Evolutionary conservation across 1,140 invertebrate genomes (phyloP).

Genomic region (Macrocentrus cingulum): DNA sequence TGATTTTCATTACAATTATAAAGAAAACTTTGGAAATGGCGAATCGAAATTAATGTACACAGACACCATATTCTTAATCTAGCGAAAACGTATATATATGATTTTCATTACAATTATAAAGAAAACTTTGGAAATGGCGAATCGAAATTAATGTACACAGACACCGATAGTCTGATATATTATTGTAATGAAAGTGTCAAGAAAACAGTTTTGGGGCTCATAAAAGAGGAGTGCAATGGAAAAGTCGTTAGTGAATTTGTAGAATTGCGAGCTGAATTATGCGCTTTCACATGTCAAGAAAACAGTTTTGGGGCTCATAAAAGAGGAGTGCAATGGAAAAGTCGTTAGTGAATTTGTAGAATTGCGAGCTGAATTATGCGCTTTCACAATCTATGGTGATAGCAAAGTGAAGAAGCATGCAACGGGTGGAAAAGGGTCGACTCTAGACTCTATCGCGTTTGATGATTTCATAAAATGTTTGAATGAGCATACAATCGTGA

Average conservation of each 20-base stretch:
- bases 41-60: constrained; percentile 12
- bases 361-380: not conserved
- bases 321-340: constrained; percentile 8
- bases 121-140: too few relatives aligned
- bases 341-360: constrained; percentile 1
- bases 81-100: not conserved
- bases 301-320: constrained; percentile 12
- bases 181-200: not conserved
- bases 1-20: constrained; percentile 17
- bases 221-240: constrained; percentile 9
- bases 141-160: not conserved
- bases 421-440: too few relatives aligned
- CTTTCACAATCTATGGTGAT: constrained; percentile 4
- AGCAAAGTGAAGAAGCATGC: not conserved
- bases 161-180: not conserved
- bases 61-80: constrained; percentile 4
- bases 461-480: too few relatives aligned
- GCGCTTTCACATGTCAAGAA: constrained; percentile 8
- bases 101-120: too few relatives aligned
- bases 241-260: constrained; percentile 7
- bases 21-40: not conserved
- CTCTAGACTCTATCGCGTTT: too few relatives aligned
- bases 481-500: too few relatives aligned
- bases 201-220: constrained; percentile 10
- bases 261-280: not conserved